Base-by-base conservation (phyloP, 2,797 vertebrate species). In the Oryzias dopingdopingensis region DNA sequence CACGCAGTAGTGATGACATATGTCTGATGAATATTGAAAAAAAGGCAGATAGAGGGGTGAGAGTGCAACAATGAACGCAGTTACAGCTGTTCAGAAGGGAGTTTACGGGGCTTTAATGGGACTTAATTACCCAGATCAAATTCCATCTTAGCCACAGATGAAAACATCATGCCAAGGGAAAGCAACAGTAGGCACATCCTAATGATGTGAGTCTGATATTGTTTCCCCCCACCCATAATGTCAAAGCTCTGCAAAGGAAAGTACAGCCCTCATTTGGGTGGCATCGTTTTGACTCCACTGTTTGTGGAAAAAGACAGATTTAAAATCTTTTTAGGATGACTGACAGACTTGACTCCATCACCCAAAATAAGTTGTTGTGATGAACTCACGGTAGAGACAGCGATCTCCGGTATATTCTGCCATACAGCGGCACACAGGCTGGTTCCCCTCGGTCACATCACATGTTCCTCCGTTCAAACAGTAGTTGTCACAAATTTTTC, bases 391-490 rank as follows among this genome's bases (percentile, higher is more conserved):
- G 68, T 93, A 93, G 52, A 96, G 93, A 72, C 97, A 99, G 49
- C 94, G 93, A 75, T 98, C 96, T 50, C 97, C 96, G 0, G 96
- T 97, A 59, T 97, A 97, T 47, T 99, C 96, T 0, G 93, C 82
- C 81, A 92, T 90, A 75, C 97, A 99, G 67, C 88, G 91, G 47
- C 97, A 99, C 61, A 91, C 80, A 1, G 96, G 95, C 78, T 99
- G 96, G 87, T 98, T 99, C 56, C 96, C 96, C 20, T 90, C 75
- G 55, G 93, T 97, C 75, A 98, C 89, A 0, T 93, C 93, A 55
- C 97, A 99, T 10, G 91, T 95, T 48, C 96, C 97, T 18, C 94
- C 94, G 4, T 98, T 96, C 14, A 95, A 92, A 86, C 97, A 99
- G 76, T 96, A 93, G 48, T 81, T 91, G 70, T 97, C 89, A 58